Conservation (phyloP, 2,888 invertebrate species). For the Acleris sparsana region DNA sequence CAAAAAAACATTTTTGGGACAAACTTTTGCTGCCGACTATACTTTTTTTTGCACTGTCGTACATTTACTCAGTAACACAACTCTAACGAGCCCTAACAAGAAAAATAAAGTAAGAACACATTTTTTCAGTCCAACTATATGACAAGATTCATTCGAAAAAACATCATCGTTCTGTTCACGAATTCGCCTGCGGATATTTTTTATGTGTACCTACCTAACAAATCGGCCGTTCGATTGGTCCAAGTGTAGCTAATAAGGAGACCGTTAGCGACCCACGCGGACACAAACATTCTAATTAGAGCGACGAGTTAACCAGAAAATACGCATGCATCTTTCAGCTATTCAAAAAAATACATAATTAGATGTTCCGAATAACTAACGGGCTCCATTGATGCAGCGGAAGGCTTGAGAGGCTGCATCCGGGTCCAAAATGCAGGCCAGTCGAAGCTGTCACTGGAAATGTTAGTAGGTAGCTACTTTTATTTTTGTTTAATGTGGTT, state of each 20-base stretch:
- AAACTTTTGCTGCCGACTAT: no score
- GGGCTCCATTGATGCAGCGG: slow-evolving; percentile 21
- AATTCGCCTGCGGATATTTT: neutral
- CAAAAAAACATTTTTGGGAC: no score
- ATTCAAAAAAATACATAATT: slow-evolving; percentile 36
- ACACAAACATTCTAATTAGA: slow-evolving; percentile 64
- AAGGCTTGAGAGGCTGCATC: slow-evolving; percentile 11
- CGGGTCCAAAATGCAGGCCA: slow-evolving; percentile 14
- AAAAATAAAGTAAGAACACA: no score
- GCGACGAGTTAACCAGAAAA: slow-evolving; percentile 54
- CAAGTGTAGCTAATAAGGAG: slow-evolving; percentile 59
- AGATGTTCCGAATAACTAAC: slow-evolving; percentile 27
- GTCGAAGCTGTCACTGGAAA: slow-evolving; percentile 5
- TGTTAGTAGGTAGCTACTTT: neutral
- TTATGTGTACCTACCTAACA: slow-evolving; percentile 53
- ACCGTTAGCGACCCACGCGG: slow-evolving; percentile 68
- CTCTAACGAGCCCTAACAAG: no score
- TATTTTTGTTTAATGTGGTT: no score
- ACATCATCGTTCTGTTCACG: no score
- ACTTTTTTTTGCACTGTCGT: no score
- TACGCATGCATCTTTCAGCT: slow-evolving; percentile 47
- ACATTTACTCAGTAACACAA: no score
- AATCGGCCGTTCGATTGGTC: slow-evolving; percentile 57
- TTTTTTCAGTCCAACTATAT: no score
- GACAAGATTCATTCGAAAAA: no score